Conservation (phyloP, 2,113 vertebrate species). For the Leptobrachium leishanense region DNA sequence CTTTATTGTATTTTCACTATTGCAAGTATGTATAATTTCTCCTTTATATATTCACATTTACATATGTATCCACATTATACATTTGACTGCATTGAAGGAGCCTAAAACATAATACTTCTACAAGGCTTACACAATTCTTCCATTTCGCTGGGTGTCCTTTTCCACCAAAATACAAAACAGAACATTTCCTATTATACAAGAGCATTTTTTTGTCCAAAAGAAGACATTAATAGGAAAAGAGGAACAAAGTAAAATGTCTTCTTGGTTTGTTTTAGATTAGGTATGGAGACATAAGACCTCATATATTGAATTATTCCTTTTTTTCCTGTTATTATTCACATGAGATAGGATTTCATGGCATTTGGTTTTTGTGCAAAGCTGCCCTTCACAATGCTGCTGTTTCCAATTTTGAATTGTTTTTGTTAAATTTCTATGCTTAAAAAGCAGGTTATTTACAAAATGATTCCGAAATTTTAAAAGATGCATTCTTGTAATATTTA, state of each 20-base stretch:
- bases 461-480: too few relatives aligned
- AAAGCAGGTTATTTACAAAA: constrained; percentile 15
- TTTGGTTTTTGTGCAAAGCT: not conserved
- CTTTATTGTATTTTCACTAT: too few relatives aligned
- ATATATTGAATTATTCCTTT: too few relatives aligned
- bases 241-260: not conserved
- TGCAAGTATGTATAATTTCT: too few relatives aligned
- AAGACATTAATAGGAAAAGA: constrained; percentile 10
- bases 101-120: too few relatives aligned
- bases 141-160: not conserved
- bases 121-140: not conserved
- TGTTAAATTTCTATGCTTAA: constrained; percentile 11
- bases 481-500: too few relatives aligned
- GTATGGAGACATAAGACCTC: not conserved
- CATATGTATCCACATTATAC: too few relatives aligned
- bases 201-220: constrained; percentile 17
- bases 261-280: constrained; percentile 16
- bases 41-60: too few relatives aligned
- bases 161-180: not conserved
- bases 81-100: too few relatives aligned
- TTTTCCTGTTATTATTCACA: not conserved
- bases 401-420: constrained; percentile 12
- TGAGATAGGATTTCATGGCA: constrained; percentile 5
- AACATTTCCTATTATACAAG: constrained; percentile 6
- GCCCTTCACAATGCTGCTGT: not conserved